These are phyloP conservation scores for Thermophis baileyi DNA, from an alignment of 2,113 vertebrate genomes.

Conservation along the genomic window DNA sequence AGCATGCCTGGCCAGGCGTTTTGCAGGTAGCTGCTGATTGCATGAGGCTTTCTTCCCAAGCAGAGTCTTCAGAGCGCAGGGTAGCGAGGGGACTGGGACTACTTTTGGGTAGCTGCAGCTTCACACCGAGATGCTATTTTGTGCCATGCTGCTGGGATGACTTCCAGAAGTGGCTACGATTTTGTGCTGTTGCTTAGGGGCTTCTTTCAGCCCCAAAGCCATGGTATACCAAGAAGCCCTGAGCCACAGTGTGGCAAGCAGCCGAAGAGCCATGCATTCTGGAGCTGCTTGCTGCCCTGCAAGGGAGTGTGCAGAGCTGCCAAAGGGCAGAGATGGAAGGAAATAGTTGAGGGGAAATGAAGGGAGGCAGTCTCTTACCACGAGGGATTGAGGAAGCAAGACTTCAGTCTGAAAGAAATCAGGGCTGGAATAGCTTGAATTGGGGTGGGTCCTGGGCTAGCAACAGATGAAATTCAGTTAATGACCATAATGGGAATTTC, in stretches of 20 bases:
- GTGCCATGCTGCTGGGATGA: neutral
- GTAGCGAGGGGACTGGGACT: conserved; percentile 44
- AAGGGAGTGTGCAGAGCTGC: neutral
- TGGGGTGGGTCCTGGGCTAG: neutral
- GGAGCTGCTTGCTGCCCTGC: too few relatives aligned
- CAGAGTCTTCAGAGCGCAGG: neutral
- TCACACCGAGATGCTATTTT: too few relatives aligned
- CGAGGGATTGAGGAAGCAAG: neutral
- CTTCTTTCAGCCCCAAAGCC: neutral
- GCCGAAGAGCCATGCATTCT: neutral
- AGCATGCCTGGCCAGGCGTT: neutral
- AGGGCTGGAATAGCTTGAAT: neutral
- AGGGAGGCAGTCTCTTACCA: neutral
- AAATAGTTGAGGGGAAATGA: neutral
- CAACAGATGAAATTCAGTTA: neutral
- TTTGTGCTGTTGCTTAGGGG: neutral
- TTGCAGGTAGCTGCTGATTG: neutral
- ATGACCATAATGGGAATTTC: neutral
- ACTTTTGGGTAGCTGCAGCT: conserved; percentile 14
- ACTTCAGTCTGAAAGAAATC: neutral
- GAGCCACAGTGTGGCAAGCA: neutral
- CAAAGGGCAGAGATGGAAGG: neutral
- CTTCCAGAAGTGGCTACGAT: neutral
- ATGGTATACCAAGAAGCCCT: neutral
- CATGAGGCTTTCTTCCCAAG: neutral